These are phyloP conservation scores for Leptatherina wallacei DNA, from an alignment of 2,797 vertebrate genomes.

Conservation along the genomic window DNA sequence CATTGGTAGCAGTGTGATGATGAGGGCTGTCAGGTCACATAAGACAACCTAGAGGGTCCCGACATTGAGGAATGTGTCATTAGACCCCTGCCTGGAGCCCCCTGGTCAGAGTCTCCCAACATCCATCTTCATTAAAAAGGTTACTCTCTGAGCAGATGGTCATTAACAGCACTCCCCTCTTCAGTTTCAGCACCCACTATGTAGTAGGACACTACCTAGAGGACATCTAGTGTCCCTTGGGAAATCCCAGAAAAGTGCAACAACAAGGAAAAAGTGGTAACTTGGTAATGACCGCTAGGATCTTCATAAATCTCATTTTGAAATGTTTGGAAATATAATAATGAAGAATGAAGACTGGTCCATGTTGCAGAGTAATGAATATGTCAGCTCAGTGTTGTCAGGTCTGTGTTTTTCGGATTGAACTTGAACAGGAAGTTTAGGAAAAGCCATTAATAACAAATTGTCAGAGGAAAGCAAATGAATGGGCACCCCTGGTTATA, in stretches of 20 bases:
- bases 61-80: constrained; percentile 86
- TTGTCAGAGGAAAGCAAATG: background rate
- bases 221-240: constrained; percentile 78
- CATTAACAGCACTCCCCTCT: constrained; percentile 82
- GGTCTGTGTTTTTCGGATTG: background rate
- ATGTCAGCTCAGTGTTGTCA: background rate
- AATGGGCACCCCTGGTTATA: background rate
- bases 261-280: constrained; percentile 51
- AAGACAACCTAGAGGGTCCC: constrained; percentile 50
- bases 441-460: background rate
- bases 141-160: constrained; percentile 93
- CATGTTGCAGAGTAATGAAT: background rate
- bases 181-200: constrained; percentile 75
- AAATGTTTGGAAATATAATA: constrained; percentile 57
- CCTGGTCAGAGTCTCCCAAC: constrained; percentile 85
- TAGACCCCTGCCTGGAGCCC: constrained; percentile 86
- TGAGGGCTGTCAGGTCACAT: constrained; percentile 30
- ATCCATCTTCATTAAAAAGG: constrained; percentile 98
- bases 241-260: constrained; percentile 47
- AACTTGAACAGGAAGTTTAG: background rate
- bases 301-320: constrained; percentile 64
- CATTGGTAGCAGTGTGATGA: constrained; percentile 13
- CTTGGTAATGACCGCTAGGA: constrained; percentile 69
- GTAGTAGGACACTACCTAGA: constrained; percentile 89
- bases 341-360: constrained; percentile 15